These are phyloP conservation scores for Syndactyla subalaris DNA, from an alignment of 2,797 vertebrate genomes.

Conservation along the genomic window DNA sequence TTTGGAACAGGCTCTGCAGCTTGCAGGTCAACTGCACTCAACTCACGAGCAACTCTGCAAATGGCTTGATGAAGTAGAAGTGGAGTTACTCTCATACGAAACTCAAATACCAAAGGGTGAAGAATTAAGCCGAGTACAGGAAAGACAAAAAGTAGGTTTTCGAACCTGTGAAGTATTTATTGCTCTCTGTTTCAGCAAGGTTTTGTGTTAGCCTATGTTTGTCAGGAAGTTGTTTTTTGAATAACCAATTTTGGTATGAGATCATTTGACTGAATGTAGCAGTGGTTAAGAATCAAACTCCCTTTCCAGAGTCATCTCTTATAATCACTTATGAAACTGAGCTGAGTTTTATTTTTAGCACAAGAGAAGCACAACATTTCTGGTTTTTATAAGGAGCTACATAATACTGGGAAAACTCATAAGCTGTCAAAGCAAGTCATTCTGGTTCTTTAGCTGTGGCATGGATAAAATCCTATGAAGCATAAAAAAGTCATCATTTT, in stretches of 20 bases:
- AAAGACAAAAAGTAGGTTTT: constrained; percentile 86
- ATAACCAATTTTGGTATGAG: neutral
- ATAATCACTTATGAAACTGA: neutral
- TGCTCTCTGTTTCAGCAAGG: neutral
- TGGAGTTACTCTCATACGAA: constrained; percentile 83
- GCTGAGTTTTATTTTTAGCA: constrained; percentile 30
- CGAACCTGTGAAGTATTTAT: neutral
- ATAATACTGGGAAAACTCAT: constrained; percentile 10
- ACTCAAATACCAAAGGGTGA: constrained; percentile 81
- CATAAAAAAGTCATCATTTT: neutral
- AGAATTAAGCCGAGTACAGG: constrained; percentile 83
- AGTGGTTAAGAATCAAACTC: neutral
- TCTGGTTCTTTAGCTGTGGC: neutral
- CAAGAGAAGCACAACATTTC: neutral
- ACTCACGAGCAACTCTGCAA: constrained; percentile 82
- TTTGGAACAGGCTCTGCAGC: constrained; percentile 86
- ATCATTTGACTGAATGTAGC: constrained; percentile 10
- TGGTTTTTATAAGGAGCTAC: neutral
- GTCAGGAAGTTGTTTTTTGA: neutral
- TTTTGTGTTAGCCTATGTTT: neutral
- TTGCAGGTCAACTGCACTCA: constrained; percentile 84
- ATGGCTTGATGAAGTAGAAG: constrained; percentile 89
- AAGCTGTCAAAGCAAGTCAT: constrained; percentile 1
- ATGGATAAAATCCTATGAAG: neutral
- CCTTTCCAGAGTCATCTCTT: neutral